phyloP scores from a whole-genome alignment of 2,797 vertebrate genomes.

The Paratrypauchen microcephalus region DNA sequence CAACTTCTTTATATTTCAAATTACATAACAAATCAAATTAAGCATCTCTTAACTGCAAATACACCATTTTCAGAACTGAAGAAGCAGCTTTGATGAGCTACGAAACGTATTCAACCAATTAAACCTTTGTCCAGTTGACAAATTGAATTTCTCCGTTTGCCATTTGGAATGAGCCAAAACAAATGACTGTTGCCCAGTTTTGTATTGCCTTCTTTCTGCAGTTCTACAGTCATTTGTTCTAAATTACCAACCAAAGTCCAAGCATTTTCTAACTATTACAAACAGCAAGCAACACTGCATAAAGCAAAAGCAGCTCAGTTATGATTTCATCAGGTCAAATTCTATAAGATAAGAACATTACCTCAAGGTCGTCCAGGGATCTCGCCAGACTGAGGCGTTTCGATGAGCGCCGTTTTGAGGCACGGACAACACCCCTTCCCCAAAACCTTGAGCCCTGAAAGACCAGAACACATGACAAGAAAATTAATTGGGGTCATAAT shows the following conservation, averaged over 20 bases:
- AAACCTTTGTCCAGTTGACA: too few relatives aligned
- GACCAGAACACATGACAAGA: constrained; percentile 3
- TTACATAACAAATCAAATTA: too few relatives aligned
- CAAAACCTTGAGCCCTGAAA: constrained; percentile 81
- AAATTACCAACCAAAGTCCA: not conserved
- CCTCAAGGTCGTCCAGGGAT: constrained; percentile 95
- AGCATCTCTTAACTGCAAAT: too few relatives aligned
- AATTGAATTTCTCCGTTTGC: too few relatives aligned
- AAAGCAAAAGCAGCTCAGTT: too few relatives aligned
- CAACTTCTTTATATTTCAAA: too few relatives aligned
- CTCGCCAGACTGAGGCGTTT: constrained; percentile 90
- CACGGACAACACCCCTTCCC: constrained; percentile 75
- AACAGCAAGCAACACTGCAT: too few relatives aligned
- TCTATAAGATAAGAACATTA: constrained; percentile 51
- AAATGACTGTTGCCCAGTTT: too few relatives aligned
- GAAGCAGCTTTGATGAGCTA: too few relatives aligned
- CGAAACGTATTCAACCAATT: too few relatives aligned
- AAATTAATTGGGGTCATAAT: not conserved
- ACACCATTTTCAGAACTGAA: too few relatives aligned
- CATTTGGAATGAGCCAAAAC: too few relatives aligned
- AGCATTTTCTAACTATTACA: not conserved
- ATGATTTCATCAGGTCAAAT: not conserved
- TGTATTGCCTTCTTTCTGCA: not conserved
- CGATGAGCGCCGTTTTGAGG: constrained; percentile 81
- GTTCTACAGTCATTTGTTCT: not conserved